These are phyloP conservation scores for Capreolus pygargus DNA, from an alignment of 2,113 vertebrate species.

Conservation along the genomic window DNA sequence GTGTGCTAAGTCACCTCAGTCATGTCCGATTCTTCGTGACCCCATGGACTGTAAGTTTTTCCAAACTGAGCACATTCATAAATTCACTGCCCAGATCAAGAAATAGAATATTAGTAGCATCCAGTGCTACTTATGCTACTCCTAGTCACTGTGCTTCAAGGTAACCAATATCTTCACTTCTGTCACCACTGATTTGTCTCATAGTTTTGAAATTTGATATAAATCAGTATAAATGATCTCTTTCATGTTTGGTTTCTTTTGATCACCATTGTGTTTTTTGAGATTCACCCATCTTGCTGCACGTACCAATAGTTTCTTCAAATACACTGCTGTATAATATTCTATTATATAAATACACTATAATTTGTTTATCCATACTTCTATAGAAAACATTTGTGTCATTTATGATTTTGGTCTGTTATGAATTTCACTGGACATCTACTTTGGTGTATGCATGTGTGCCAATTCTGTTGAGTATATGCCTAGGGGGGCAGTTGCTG, in stretches of 20 bases:
- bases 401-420: neutral
- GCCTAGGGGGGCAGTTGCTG: neutral
- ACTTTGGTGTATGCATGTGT: neutral
- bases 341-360: neutral
- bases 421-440: neutral
- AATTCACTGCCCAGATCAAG: neutral
- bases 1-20: neutral
- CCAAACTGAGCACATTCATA: neutral
- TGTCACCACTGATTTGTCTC: neutral
- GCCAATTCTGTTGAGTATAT: neutral
- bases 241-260: neutral
- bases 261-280: neutral
- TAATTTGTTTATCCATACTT: neutral
- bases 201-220: neutral
- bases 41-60: neutral
- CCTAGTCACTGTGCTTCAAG: neutral
- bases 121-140: neutral
- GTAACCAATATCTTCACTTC: neutral
- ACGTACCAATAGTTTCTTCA: neutral
- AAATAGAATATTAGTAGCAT: neutral
- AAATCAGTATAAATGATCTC: neutral
- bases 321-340: neutral
- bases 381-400: neutral
- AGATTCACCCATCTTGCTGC: neutral
- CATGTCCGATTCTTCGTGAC: neutral